Percentiles rank a stretch among this genome's conserved stretches.
phyloP scores from a whole-genome alignment of 1,140 invertebrate species.

The Brachionus plicatilis region DNA sequence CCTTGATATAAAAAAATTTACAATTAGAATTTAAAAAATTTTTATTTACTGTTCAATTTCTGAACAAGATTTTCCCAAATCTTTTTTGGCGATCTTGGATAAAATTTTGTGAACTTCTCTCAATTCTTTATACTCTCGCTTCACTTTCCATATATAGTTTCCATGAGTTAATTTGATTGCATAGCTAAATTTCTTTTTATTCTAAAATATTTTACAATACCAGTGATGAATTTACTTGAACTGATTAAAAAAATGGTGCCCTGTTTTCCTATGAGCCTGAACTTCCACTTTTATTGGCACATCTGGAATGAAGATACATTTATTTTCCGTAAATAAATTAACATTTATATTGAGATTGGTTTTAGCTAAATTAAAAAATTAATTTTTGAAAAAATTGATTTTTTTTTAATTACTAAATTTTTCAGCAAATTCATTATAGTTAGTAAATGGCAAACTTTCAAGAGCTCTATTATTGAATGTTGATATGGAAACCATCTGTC shows the following conservation, averaged over 20 bases:
- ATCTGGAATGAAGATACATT: not conserved
- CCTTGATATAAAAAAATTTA: not conserved
- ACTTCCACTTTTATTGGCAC: not conserved
- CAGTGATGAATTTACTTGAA: not conserved
- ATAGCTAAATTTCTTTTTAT: not conserved
- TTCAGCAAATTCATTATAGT: not conserved
- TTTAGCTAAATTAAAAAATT: not conserved
- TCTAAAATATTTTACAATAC: not conserved
- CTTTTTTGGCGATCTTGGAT: not conserved
- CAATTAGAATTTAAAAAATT: not conserved
- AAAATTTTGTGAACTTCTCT: constrained; percentile 15
- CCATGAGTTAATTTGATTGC: not conserved
- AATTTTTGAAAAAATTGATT: not conserved
- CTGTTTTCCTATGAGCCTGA: not conserved
- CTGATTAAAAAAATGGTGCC: not conserved
- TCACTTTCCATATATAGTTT: not conserved
- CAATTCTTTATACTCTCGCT: not conserved
- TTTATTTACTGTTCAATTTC: not conserved
- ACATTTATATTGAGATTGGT: not conserved
- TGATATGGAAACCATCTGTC: not conserved
- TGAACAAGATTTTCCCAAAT: constrained; percentile 16
- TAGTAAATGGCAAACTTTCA: constrained; percentile 3
- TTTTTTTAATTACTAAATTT: not conserved
- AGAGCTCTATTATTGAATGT: not conserved
- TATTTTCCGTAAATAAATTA: not conserved